Conservation (phyloP, 2,113 vertebrate species). For the Nesospiza acunhae region DNA sequence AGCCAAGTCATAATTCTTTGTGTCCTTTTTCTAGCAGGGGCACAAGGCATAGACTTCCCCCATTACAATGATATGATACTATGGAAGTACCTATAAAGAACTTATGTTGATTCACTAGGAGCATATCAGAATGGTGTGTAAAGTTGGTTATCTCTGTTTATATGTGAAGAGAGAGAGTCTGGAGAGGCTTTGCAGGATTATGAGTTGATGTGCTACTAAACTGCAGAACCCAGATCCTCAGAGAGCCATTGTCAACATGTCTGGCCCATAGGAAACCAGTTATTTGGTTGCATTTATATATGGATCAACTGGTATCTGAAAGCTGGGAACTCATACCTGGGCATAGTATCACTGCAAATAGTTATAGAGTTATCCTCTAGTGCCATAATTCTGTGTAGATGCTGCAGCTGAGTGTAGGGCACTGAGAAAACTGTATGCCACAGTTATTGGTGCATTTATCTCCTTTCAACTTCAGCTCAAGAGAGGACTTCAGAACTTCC, state of each 20-base stretch:
- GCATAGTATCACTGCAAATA: neutral
- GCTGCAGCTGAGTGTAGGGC: neutral
- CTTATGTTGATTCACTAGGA: neutral
- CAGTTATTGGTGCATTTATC: neutral
- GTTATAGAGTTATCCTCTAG: neutral
- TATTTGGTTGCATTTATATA: neutral
- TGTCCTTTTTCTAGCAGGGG: neutral
- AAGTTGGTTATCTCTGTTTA: neutral
- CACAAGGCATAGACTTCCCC: neutral
- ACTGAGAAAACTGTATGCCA: neutral
- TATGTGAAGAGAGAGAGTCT: neutral
- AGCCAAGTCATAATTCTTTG: neutral
- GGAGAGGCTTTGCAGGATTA: neutral
- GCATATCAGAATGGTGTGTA: neutral
- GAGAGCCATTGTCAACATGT: fast-evolving
- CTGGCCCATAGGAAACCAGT: neutral
- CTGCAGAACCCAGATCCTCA: neutral
- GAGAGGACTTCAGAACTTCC: neutral
- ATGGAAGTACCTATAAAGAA: neutral
- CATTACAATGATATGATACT: neutral
- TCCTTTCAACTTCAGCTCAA: neutral
- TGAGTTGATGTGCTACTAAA: neutral
- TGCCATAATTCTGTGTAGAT: neutral
- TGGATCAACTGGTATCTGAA: neutral
- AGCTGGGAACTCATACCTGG: neutral